Base-by-base conservation (phyloP, 2,113 vertebrate genomes). In the Varanus komodoensis region DNA sequence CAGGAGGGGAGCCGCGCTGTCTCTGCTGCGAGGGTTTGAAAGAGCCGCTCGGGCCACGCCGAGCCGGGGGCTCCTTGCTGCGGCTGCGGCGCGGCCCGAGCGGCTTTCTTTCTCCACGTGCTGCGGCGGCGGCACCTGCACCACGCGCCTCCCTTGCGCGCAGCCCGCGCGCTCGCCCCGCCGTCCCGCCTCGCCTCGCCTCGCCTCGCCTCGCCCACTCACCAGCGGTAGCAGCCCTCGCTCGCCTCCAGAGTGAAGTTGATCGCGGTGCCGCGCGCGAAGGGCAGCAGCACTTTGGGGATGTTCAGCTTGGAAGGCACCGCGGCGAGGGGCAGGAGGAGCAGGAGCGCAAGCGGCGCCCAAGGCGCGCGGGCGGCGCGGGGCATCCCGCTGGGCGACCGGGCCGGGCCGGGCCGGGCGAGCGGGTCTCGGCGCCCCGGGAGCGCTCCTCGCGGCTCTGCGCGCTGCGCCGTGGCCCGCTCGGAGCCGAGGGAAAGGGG, bases 151-250 rank as follows among this genome's bases (percentile, higher is more conserved):
- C 25, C 4, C 25, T 25, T 9, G 27, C 48, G 23, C 8, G 6
- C 54, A 71, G 48, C 17, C 8, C 32, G 38, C 32, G 44, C 15
- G 23, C 7, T 25, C 32, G 27, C 9, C 21, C 38, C 29, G 4
- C 74, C 29, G 25, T 23, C 48, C n/a, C 80, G 34, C 82, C 77
- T 17, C 69, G 19, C 64, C 17, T 57, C 14, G 27, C 3, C 7
- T 4, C 57, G 82, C 52, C 9, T 9, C 52, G 5, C 52, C 52
- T 9, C 91, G 71, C 81, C 23, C 92, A 97, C 98, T 98, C 96
- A 99, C 99, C 99, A 99, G 97, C 97, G 98, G 96, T 99, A 99
- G 96, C 99, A 99, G 83, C 99, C 99, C 54, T 98, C 98, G 15
- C 98, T 98, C 27, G 98, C 98, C 94, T 99, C 98, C 97, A 99